These are phyloP conservation scores for Leptarthrus brevirostris DNA, from an alignment of 2,888 invertebrate genomes.

Conservation along the genomic window DNA sequence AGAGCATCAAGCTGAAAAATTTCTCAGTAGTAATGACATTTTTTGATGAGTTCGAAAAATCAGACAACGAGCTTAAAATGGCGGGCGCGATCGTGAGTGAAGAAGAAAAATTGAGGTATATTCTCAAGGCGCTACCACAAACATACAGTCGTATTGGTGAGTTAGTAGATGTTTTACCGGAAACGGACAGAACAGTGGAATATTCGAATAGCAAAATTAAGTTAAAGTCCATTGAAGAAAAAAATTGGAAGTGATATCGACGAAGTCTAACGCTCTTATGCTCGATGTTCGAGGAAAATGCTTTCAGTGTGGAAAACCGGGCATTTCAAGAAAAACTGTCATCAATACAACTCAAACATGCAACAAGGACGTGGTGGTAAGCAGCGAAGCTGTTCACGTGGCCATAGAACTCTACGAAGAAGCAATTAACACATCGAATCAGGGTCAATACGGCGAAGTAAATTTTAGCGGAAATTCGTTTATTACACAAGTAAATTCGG, in stretches of 20 bases:
- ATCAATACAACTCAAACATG: too few species aligned
- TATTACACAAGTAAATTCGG: conserved; percentile 2
- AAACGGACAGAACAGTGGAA: conserved; percentile 44
- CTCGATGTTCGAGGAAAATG: too few species aligned
- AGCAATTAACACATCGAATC: too few species aligned
- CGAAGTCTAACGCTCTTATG: too few species aligned
- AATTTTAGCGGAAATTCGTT: neutral
- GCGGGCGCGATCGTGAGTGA: conserved; percentile 38
- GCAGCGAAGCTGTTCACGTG: too few species aligned
- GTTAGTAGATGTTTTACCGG: conserved; percentile 45
- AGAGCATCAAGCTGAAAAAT: conserved; percentile 7
- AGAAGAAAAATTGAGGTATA: conserved; percentile 48
- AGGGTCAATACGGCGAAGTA: too few species aligned
- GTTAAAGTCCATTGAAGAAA: neutral
- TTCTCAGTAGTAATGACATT: neutral
- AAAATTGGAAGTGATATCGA: neutral
- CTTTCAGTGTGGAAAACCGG: neutral
- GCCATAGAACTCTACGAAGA: too few species aligned
- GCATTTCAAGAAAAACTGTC: too few species aligned
- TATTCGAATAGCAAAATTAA: conserved; percentile 27
- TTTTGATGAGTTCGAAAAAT: conserved; percentile 44
- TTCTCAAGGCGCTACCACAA: conserved; percentile 47
- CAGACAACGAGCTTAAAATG: conserved; percentile 38
- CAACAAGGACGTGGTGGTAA: too few species aligned
- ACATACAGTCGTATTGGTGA: conserved; percentile 47